Conservation (phyloP, 2,888 invertebrate species). For the Leptopilina syphax region DNA sequence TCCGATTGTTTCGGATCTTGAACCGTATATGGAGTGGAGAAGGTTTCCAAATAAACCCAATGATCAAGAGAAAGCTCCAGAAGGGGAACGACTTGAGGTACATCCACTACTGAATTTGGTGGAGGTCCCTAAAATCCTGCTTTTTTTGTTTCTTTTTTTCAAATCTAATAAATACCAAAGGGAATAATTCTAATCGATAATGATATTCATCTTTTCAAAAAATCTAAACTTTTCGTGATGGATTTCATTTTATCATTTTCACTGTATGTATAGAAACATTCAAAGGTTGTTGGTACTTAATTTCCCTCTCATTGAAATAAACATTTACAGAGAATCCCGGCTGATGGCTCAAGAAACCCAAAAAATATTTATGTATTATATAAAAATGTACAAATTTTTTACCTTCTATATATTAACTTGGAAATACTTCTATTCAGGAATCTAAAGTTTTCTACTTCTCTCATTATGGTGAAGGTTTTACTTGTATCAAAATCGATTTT, state of each 20-base stretch:
- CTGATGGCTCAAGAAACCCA: not conserved
- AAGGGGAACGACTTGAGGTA: slow-evolving; percentile 77
- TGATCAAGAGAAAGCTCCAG: slow-evolving; percentile 69
- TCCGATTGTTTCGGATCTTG: slow-evolving; percentile 87
- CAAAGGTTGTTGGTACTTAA: no score
- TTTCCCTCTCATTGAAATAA: no score
- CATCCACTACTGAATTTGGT: slow-evolving; percentile 56
- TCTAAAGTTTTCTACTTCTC: not conserved
- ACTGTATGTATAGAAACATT: no score
- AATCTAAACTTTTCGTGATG: slow-evolving; percentile 24
- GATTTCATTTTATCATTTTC: slow-evolving; percentile 1
- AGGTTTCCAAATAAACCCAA: slow-evolving; percentile 76
- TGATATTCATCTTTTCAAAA: no score
- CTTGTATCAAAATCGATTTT: not conserved
- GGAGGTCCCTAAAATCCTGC: slow-evolving; percentile 60
- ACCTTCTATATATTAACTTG: not conserved
- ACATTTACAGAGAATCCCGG: no score
- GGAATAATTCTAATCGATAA: no score
- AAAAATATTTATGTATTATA: not conserved
- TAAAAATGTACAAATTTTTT: not conserved
- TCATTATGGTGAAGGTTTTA: slow-evolving; percentile 19
- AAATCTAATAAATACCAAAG: no score
- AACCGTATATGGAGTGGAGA: slow-evolving; percentile 90
- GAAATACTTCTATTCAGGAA: not conserved
- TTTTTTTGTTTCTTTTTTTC: not conserved